These are phyloP conservation scores for Furcula furcula DNA, from an alignment of 2,888 invertebrate species.

Conservation along the genomic window DNA sequence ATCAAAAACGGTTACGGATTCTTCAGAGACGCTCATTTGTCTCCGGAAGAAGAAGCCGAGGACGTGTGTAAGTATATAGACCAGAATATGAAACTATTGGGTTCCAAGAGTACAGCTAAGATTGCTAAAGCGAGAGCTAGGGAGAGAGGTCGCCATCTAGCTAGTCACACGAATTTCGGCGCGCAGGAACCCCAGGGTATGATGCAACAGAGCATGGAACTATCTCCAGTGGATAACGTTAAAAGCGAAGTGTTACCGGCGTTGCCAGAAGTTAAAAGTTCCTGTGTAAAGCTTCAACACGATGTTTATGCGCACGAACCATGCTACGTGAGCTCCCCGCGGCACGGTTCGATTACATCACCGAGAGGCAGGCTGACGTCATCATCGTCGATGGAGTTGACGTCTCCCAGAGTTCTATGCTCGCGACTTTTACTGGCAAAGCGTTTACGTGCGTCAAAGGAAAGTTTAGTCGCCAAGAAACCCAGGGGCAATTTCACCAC, in stretches of 20 bases:
- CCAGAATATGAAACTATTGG: conserved; percentile 48
- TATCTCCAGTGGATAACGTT: conserved; percentile 24
- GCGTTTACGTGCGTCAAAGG: conserved; percentile 32
- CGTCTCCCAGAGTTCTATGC: conserved; percentile 53
- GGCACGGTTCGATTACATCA: conserved; percentile 48
- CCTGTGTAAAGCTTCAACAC: conserved; percentile 28
- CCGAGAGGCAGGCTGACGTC: conserved; percentile 41
- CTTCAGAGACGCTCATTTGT: conserved; percentile 61
- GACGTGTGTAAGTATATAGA: conserved; percentile 64
- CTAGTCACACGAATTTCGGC: conserved; percentile 45
- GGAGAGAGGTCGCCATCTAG: conserved; percentile 42
- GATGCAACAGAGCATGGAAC: conserved; percentile 31
- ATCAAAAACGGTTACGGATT: conserved; percentile 66
- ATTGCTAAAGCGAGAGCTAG: conserved; percentile 57
- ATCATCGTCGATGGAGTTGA: conserved; percentile 44
- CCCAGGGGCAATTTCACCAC: conserved; percentile 1
- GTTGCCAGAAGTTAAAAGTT: conserved; percentile 45
- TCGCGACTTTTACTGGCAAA: conserved; percentile 48
- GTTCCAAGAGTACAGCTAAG: conserved; percentile 47
- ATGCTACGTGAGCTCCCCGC: conserved; percentile 55
- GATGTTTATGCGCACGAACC: conserved; percentile 52
- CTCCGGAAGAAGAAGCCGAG: conserved; percentile 63
- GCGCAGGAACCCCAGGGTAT: conserved; percentile 58
- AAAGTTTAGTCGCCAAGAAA: conserved; percentile 28
- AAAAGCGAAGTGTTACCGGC: conserved; percentile 44